These are phyloP conservation scores for Hecatera dysodea DNA, from an alignment of 2,888 invertebrate species.

Conservation along the genomic window DNA sequence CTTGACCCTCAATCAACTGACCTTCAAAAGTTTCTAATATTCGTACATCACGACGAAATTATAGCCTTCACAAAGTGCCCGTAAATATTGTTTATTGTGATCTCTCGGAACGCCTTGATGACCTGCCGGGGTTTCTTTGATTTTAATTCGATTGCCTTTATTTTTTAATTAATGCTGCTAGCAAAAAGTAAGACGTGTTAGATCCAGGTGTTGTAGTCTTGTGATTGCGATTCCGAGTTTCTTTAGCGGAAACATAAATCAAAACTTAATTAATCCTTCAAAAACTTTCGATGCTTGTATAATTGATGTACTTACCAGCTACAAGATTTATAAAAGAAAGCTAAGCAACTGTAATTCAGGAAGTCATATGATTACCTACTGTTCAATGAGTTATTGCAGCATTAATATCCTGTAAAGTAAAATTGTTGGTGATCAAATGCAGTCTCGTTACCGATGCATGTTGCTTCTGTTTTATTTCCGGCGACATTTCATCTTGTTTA, in stretches of 20 bases:
- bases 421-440: conserved; percentile 24
- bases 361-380: conserved; percentile 26
- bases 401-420: conserved; percentile 5
- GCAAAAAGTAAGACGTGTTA: conserved; percentile 40
- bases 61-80: conserved; percentile 35
- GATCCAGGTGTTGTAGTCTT: conserved; percentile 11
- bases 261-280: conserved; percentile 4
- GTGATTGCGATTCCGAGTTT: conserved; percentile 20
- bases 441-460: not conserved
- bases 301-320: not conserved
- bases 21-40: conserved; percentile 62
- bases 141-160: conserved; percentile 39
- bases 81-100: conserved; percentile 51
- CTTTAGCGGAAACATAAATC: conserved; percentile 31
- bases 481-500: conserved; percentile 15
- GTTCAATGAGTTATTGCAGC: not conserved
- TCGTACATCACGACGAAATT: conserved; percentile 51
- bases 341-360: conserved; percentile 26
- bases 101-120: conserved; percentile 48
- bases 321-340: conserved; percentile 33
- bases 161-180: conserved; percentile 40
- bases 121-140: conserved; percentile 17
- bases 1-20: conserved; percentile 73
- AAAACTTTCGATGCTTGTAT: conserved; percentile 31
- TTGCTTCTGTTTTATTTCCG: conserved; percentile 12